Evolutionary conservation across 92 coral and sea anemone genomes (phyloP), one percentile per base, ranked within the genome.

Genomic region (Palythoa grandis): DNA sequence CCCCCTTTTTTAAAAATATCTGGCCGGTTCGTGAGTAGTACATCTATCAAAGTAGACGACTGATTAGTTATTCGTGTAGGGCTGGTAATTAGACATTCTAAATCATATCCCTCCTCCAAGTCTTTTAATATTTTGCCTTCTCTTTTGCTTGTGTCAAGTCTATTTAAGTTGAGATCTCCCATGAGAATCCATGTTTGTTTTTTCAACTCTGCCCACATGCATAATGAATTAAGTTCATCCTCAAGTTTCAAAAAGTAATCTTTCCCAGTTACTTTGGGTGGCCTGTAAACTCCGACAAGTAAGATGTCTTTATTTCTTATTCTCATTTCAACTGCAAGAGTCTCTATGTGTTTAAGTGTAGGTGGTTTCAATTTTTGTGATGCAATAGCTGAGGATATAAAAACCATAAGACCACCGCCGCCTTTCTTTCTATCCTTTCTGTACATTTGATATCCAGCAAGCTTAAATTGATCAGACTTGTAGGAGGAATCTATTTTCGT

Each of bases 81-180:
- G 47, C 73, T 79, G 84, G 19, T 79, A 13, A 29, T 29, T 29
- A 29, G 35, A 29, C 35, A 29, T 29, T 29, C 35, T 29, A 29
- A 29, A 29, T 29, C 47, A 79, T 60, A 79, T 70, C 84, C 47
- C 43, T 57, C 84, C n/a, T 79, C 72, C 48, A 79, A 60, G 69
- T 58, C 84, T 29, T 29, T 79, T 48, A 79, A 24, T 79, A 79
- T 14, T 79, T 79, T 79, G 69, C 86, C 74, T 82, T 83, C 77
- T 83, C 77, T 70, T 83, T 83, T 83, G 86, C 73, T 83, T 83
- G 86, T 68, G 77, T 83, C 86, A 75, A 68, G 20, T 68, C 86
- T 39, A 83, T 83, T 83, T 67, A 83, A 67, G 58, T 68, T 47
- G 65, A 83, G 86, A 43, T 83, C 86, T 48, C 78, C 78, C 86